phyloP scores from a whole-genome alignment of 2,888 invertebrate genomes.

The Marronus borbonicus region DNA sequence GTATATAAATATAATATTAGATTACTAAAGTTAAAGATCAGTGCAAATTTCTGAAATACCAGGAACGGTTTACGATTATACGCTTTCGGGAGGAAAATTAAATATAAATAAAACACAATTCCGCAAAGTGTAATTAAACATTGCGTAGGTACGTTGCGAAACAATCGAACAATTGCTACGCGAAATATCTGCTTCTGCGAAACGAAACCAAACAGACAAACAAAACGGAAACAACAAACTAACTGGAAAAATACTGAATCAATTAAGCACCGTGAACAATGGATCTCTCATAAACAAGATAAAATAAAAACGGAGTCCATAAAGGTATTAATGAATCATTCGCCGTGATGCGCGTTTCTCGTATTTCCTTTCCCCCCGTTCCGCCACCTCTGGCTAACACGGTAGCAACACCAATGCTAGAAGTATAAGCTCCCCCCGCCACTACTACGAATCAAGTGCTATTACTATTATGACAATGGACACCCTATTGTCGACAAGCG shows the following conservation, averaged over 20 bases:
- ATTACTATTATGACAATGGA: no score
- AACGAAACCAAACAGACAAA: conserved; percentile 23
- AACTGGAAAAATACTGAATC: conserved; percentile 42
- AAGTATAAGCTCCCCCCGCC: conserved; percentile 20
- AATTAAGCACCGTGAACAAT: conserved; percentile 36
- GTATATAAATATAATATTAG: no score
- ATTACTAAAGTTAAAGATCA: no score
- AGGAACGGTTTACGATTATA: neutral
- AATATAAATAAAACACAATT: conserved; percentile 7
- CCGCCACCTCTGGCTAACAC: neutral
- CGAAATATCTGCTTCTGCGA: conserved; percentile 20
- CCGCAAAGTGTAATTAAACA: conserved; percentile 7
- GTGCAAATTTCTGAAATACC: no score
- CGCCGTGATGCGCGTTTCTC: conserved; percentile 19
- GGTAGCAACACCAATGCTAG: conserved; percentile 2
- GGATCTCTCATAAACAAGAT: conserved; percentile 40
- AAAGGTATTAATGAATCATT: conserved; percentile 43
- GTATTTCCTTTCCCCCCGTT: neutral
- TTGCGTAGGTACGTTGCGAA: neutral
- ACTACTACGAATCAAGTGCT: neutral
- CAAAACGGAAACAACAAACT: conserved; percentile 21
- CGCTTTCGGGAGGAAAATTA: neutral
- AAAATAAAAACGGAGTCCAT: conserved; percentile 32
- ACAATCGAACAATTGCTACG: conserved; percentile 22
- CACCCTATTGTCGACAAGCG: no score